phyloP scores from a whole-genome alignment of 2,797 vertebrate species.

The Xyrichtys novacula region DNA sequence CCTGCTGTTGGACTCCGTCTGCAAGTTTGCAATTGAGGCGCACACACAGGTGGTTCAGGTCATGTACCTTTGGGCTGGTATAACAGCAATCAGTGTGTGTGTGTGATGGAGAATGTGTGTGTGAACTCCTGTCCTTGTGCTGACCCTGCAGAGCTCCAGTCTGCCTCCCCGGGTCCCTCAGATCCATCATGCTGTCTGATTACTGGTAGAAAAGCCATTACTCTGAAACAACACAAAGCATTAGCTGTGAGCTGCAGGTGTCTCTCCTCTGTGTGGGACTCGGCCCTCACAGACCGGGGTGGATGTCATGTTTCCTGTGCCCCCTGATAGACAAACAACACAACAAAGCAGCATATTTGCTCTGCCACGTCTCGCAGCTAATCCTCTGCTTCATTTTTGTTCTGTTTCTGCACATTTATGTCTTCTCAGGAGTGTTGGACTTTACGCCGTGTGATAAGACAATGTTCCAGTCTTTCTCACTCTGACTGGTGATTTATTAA shows the following conservation, averaged over 20 bases:
- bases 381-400: background rate
- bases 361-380: background rate
- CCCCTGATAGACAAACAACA: slow-evolving; percentile 29
- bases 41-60: slow-evolving; percentile 31
- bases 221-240: slow-evolving; percentile 66
- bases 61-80: slow-evolving; percentile 42
- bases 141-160: slow-evolving; percentile 75
- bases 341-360: background rate
- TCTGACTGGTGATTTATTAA: slow-evolving; percentile 81
- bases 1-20: slow-evolving; percentile 28
- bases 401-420: background rate
- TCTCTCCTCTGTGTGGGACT: slow-evolving; percentile 45
- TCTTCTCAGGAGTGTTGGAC: slow-evolving; percentile 9
- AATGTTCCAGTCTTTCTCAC: slow-evolving; percentile 56
- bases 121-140: slow-evolving; percentile 78
- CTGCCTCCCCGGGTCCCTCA: slow-evolving; percentile 67
- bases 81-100: slow-evolving; percentile 32
- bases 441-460: slow-evolving; percentile 44
- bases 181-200: slow-evolving; percentile 80
- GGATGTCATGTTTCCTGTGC: slow-evolving; percentile 47
- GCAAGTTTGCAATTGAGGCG: slow-evolving; percentile 45
- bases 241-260: slow-evolving; percentile 70
- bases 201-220: slow-evolving; percentile 70
- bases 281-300: slow-evolving; percentile 45
- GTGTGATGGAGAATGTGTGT: slow-evolving; percentile 65